Base-by-base conservation (phyloP, 1,140 invertebrate genomes). In the Lerema accius region DNA sequence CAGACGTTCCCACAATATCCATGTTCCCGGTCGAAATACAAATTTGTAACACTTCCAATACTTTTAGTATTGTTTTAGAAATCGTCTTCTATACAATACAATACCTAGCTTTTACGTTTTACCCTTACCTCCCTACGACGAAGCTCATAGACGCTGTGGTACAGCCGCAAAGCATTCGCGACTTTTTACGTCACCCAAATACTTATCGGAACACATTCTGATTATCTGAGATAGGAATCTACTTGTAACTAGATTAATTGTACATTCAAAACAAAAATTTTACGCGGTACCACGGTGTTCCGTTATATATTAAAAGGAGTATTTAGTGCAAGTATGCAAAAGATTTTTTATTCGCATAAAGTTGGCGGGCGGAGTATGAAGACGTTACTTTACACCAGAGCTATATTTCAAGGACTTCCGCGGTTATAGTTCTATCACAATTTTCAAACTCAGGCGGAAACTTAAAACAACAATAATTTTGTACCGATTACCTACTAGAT, bases 1-100 rank as follows among this genome's bases (percentile, higher is more conserved):
- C 37, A 67, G 39, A 50, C 64, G 55, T 69, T 69, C 50, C 65
- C 63, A 67, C 67, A 67, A 63, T 71, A 71, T 58, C 65, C 69
- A 72, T 49, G 45, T 49, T 46, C 11, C 46, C 13, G 19, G 4
- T 65, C 69, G 72, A 80, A 86, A 89, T 89, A 89, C 86, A 89
- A 89, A 88, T 89, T 89, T 89, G 86, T 89, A 89, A 89, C 84
- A 89, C 65, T 67, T 84, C 73, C 80, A 88, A 87, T 86, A 88
- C 84, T 83, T 86, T 86, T 78, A 87, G 82, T 86, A 88, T 84
- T 71, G 55, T 78, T 67, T 83, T 85, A 85, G 80, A 87, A 84
- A 82, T 85, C 76, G 80, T 65, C 82, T 89, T 80, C 76, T 86
- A 82, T 80, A 84, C 72, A 78, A 76, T 85, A 74, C 76, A 84